Evolutionary conservation across 1,140 invertebrate genomes (phyloP), one percentile per base, ranked within the genome.

Genomic region (Octopus sinensis): DNA sequence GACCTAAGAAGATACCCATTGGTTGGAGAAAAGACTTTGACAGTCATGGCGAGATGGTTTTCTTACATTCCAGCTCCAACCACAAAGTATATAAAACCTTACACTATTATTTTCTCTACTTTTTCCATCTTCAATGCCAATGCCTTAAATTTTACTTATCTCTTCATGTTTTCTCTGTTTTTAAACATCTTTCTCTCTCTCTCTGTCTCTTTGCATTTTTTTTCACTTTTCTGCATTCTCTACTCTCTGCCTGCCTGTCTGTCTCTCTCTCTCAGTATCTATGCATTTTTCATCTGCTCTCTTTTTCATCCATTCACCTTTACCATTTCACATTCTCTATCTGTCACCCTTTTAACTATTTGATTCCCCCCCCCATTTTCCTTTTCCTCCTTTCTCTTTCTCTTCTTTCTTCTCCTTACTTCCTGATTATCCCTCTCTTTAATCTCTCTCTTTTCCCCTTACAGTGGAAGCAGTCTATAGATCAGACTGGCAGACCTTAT

Each of bases 391-490:
- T 62, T 17, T 62, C 56, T 62, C 1, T 62, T 17, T 62, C 56
- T 62, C 56, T 62, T 62, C 56, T 62, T 17, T 62, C 56, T 62
- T 62, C 17, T 62, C 56, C 56, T 62, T 62, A 1, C 17, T 17
- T 62, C 17, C 17, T 62, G 9, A 12, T 12, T 62, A 1, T 62
- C 56, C 9, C 17, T 62, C 56, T 62, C 56, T 62, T 17, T 43
- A 43, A 43, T 73, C 54, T 73, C 78, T 43, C 76, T 80, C 79
- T 79, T 76, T n/a, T 78, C 82, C 53, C 77, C 53, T 83, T 80
- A 68, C 79, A 84, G 84, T 84, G 84, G 84, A 80, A 83, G 79
- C 56, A 62, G 23, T 76, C 83, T 53, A 79, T 81, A n/a, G 84
- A 84, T 82, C 53, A 83, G 53, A 68, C 68, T 68, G 84, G 84